Evolutionary conservation across 2,888 invertebrate species (phyloP), one percentile per base, ranked within the genome.

Genomic region (Oscheius myriophilus): DNA sequence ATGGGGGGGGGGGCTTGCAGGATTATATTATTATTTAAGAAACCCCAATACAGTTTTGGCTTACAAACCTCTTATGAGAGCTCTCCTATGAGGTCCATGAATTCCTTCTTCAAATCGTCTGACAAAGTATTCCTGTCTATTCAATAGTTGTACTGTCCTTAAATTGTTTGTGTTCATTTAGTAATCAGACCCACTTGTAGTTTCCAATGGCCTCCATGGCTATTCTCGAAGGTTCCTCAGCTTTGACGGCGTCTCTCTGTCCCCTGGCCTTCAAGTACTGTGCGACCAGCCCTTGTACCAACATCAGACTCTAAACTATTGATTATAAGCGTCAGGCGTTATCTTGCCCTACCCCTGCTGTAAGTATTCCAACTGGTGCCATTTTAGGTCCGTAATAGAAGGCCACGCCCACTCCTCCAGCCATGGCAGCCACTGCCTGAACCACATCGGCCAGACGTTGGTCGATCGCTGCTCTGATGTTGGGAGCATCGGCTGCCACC

Each of bases 171-270:
- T 6, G 3, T 9, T 33, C 3, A 3, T 33, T 3, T 6, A 33
- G 9, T 3, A 9, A 9, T 33, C 9, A 9, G 9, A 6, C 33
- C 9, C 33, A 33, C 33, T 33, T 33, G 18, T 88, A 86, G 62
- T 88, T 87, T 71, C 87, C 87, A 26, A 88, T 83, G 3, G 85
- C 86, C 73, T 88, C 88, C 23, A 85, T 82, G n/a, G 87, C 87
- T 43, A 88, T 71, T 64, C 67, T 66, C 14, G 59, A 71, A 1
- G 81, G 76, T 41, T 79, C 77, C 63, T 81, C 81, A 1, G 81
- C 79, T 39, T 69, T 65, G 26, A 58, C 64, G 18, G 75, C 71
- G 59, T 82, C 82, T 45, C 55, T 70, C 46, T 69, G 67, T 26
- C 79, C 80, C 16, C 78, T 71, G n/a, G 67, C 66, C 63, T 81